Conservation (phyloP, 2,797 vertebrate genomes). For the Limosa lapponica region DNA sequence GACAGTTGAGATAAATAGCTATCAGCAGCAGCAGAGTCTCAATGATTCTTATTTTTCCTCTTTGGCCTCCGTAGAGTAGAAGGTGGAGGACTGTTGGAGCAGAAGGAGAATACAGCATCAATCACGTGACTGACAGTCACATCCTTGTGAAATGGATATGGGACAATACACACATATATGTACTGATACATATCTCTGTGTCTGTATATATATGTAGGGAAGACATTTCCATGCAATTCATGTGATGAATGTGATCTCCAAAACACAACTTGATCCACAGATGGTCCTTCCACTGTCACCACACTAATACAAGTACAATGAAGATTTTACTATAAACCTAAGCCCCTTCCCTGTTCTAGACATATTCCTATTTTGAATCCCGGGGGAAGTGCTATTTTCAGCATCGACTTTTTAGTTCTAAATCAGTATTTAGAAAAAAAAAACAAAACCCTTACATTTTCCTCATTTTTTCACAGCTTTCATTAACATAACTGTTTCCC, state of each 20-base stretch:
- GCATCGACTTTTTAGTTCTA: background rate
- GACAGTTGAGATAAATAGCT: background rate
- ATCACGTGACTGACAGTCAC: background rate
- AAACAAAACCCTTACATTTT: background rate
- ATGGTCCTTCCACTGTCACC: background rate
- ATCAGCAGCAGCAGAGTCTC: background rate
- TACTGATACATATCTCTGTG: accelerated
- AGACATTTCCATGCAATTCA: background rate
- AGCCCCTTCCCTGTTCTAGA: background rate
- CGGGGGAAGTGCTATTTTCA: background rate
- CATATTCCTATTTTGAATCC: background rate
- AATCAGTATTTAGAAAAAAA: background rate
- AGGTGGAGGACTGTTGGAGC: background rate
- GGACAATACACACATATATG: background rate
- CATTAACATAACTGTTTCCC: background rate
- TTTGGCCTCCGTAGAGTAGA: background rate
- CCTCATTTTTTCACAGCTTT: background rate
- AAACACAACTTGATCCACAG: background rate
- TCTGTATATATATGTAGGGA: background rate
- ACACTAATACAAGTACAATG: background rate
- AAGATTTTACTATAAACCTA: background rate
- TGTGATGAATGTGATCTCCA: background rate
- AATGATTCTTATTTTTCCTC: background rate
- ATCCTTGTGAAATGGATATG: background rate
- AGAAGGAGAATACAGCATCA: background rate